phyloP scores from a whole-genome alignment of 2,888 invertebrate genomes.

The Diplolepis rosae region DNA sequence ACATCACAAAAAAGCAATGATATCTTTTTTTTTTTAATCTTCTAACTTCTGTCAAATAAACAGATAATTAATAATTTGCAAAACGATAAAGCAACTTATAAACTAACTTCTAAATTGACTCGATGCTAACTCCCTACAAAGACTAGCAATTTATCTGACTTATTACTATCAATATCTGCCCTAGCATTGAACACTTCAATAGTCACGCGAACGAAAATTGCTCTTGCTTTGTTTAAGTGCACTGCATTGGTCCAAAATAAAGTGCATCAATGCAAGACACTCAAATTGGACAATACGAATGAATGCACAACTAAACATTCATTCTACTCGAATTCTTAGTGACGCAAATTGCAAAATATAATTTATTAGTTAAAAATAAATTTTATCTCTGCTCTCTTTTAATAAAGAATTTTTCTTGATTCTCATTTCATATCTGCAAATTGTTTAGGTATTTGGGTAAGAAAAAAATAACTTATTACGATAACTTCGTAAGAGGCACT shows the following conservation, averaged over 20 bases:
- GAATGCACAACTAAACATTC: too few species aligned
- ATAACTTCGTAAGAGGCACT: background rate
- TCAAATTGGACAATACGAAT: too few species aligned
- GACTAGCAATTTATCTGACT: constrained; percentile 12
- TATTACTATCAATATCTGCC: constrained; percentile 2
- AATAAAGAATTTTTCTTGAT: background rate
- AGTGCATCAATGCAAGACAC: background rate
- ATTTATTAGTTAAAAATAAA: background rate
- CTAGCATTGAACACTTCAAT: constrained; percentile 6
- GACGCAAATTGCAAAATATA: too few species aligned
- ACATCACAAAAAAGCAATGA: too few species aligned
- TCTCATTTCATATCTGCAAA: background rate
- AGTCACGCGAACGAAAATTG: constrained; percentile 12
- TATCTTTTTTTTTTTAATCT: too few species aligned
- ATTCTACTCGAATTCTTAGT: too few species aligned
- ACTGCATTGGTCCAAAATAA: background rate
- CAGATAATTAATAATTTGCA: too few species aligned
- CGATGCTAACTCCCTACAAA: constrained; percentile 6
- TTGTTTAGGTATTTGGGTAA: background rate
- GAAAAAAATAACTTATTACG: background rate
- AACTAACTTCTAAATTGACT: background rate
- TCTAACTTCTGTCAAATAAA: too few species aligned
- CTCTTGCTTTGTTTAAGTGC: background rate
- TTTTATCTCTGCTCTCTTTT: too few species aligned
- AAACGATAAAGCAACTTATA: too few species aligned